Conservation (phyloP, 2,113 vertebrate genomes). For the Cinclus mexicanus region DNA sequence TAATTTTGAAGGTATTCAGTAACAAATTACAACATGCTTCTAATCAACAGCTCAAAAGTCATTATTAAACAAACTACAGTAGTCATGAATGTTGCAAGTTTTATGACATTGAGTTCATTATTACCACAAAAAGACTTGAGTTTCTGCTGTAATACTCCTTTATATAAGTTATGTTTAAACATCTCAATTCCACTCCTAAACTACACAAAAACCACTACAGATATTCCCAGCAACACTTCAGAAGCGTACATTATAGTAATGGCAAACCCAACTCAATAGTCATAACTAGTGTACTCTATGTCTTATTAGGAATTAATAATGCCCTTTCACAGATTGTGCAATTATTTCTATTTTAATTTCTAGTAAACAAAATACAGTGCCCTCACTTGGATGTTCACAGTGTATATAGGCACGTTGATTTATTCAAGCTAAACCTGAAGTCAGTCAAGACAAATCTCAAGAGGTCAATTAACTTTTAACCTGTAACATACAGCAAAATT, state of each 20-base stretch:
- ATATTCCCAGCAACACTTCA: not conserved
- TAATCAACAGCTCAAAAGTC: not conserved
- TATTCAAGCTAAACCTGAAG: not conserved
- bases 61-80: not conserved
- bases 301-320: not conserved
- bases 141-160: not conserved
- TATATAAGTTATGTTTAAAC: not conserved
- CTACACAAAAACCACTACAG: not conserved
- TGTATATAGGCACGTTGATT: fast-evolving
- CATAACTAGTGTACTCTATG: not conserved
- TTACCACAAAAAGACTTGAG: not conserved
- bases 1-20: not conserved
- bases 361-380: fast-evolving
- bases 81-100: not conserved
- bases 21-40: not conserved
- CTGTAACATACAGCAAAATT: not conserved
- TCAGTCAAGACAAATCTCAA: not conserved
- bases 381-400: not conserved
- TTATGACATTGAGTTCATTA: not conserved
- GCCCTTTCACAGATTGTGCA: not conserved
- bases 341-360: not conserved
- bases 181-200: not conserved
- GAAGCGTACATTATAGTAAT: not conserved
- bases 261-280: not conserved
- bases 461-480: not conserved